Evolutionary conservation across 2,797 vertebrate species (phyloP).

Genomic region (Petrocephalus sullivani): DNA sequence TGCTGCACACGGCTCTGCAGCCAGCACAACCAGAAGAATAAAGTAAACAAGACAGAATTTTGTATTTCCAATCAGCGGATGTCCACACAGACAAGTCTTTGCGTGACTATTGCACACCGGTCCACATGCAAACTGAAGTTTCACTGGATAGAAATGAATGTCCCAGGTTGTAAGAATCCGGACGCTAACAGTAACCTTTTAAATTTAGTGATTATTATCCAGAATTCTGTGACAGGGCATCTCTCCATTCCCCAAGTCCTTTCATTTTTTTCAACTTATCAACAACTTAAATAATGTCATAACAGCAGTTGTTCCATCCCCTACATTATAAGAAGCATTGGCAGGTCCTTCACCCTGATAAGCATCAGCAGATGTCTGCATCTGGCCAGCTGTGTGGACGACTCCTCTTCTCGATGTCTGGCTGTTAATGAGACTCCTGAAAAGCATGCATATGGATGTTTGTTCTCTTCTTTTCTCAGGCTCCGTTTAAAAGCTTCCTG

Average conservation of each 20-base stretch:
- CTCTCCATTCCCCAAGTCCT: not conserved
- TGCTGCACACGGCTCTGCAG: not conserved
- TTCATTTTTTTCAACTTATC: not conserved
- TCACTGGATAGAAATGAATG: not conserved
- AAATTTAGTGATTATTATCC: not conserved
- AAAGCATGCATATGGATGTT: conserved; percentile 22
- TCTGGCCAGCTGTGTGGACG: conserved; percentile 20
- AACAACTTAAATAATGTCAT: not conserved
- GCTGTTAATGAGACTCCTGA: conserved; percentile 12
- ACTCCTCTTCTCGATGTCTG: not conserved
- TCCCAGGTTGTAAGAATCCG: not conserved
- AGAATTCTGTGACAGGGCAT: not conserved
- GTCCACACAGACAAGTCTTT: not conserved
- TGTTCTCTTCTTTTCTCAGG: not conserved
- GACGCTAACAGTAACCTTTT: not conserved
- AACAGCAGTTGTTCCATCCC: not conserved
- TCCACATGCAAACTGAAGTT: not conserved
- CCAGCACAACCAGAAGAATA: not conserved
- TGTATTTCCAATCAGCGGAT: not conserved
- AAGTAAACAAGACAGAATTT: not conserved
- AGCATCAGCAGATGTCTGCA: conserved; percentile 29
- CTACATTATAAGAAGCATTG: not conserved
- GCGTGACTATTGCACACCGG: not conserved
- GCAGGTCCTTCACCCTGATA: conserved; percentile 16
- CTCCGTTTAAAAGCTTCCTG: not conserved